A percentile compares a stretch with the other conserved stretches of the same genome.
Evolutionary conservation across 2,888 invertebrate species (phyloP).

Genomic region (Fissipunctia ypsillon): DNA sequence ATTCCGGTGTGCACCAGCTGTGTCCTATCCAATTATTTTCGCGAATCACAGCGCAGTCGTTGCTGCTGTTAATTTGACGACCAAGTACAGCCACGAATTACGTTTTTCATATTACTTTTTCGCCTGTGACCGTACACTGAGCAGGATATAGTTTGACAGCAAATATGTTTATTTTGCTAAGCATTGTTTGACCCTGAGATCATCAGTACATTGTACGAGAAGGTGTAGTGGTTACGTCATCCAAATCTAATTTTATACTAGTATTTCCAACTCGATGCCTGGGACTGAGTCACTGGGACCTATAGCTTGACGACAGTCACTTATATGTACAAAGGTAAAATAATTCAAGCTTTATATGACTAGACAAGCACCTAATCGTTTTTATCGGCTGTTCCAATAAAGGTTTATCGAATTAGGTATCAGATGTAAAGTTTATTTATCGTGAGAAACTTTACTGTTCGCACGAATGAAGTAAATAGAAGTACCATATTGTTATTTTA

Average conservation of each 20-base stretch:
- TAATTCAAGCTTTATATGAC: constrained; percentile 31
- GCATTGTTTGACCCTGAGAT: constrained; percentile 56
- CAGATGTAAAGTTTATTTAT: constrained; percentile 13
- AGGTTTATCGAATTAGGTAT: constrained; percentile 44
- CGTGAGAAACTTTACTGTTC: constrained; percentile 53
- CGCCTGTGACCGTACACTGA: neutral
- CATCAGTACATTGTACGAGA: constrained; percentile 40
- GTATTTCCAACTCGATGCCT: constrained; percentile 39
- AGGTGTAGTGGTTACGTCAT: constrained; percentile 59
- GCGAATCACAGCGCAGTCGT: constrained; percentile 74
- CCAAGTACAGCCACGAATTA: constrained; percentile 16
- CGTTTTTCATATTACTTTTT: constrained; percentile 17
- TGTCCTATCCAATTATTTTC: constrained; percentile 81
- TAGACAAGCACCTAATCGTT: constrained; percentile 11
- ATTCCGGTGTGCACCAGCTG: constrained; percentile 80
- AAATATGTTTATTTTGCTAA: constrained; percentile 49
- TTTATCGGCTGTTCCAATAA: constrained; percentile 39
- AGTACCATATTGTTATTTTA: constrained; percentile 25
- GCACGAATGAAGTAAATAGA: constrained; percentile 22
- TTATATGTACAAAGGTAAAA: constrained; percentile 26
- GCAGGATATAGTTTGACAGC: constrained; percentile 45
- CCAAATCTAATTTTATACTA: constrained; percentile 43
- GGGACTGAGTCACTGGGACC: constrained; percentile 45
- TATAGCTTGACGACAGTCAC: constrained; percentile 15
- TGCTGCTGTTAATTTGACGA: constrained; percentile 65